Evolutionary conservation across 1,140 invertebrate species (phyloP), one percentile per base, ranked within the genome.

Genomic region (Aphaenogaster floridana): DNA sequence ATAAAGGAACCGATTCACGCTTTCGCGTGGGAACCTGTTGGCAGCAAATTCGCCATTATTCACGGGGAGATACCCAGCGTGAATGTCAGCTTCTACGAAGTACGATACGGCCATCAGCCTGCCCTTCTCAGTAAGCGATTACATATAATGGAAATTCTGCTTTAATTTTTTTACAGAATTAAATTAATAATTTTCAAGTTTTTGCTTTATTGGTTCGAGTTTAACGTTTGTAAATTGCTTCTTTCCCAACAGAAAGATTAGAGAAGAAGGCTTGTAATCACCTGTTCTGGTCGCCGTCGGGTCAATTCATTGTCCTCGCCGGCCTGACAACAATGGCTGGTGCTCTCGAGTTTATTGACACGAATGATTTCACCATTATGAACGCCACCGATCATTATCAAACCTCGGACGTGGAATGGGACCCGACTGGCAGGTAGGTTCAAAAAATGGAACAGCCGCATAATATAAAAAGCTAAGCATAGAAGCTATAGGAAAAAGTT

Each of bases 21-120:
- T 0, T 99, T 99, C 95, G 99, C 98, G 3, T 99, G 99, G 99
- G 99, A 99, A 94, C 99, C 99, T 0, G 97, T 99, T 50, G 99
- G 99, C 34, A 97, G 97, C 48, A 99, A 99, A 94, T 99, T 99
- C 96, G 98, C 98, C 0, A 98, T 99, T 81, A 99, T 99, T 87
- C 99, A 99, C 92, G 99, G 99, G 8, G 99, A 99, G 94, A 96
- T 97, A 45, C 98, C 98, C 0, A 98, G 97, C 88, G 97, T 98
- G 28, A 98, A 96, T 93, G 99, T 99, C 4, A 98, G 98, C 91
- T 99, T 99, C 95, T 99, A 99, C 91, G 98, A 98, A 95, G 98
- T 99, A 97, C 98, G 96, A 97, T 97, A 95, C 57, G 98, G 98
- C 45, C 98, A 98, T 88, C 97, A 98, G 80, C 98, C 99, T 0